Evolutionary conservation across 1,140 invertebrate species (phyloP).

Genomic region (Drosophila hydei): DNA sequence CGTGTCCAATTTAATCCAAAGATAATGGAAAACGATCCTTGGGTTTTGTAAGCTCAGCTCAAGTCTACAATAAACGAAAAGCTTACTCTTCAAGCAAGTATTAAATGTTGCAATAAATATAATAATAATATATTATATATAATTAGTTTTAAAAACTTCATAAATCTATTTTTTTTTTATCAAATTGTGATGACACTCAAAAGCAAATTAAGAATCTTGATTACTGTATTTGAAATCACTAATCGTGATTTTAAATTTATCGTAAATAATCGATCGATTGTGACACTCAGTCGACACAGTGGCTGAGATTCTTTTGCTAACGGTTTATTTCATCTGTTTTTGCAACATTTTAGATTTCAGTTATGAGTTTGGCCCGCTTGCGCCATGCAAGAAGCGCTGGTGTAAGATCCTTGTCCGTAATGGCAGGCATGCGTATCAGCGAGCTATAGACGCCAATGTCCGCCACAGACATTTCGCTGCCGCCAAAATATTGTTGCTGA

Average conservation of each 20-base stretch:
- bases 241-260: too few species aligned
- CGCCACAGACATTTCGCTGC: constrained; percentile 72
- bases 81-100: too few species aligned
- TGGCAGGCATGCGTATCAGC: constrained; percentile 71
- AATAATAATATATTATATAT: too few species aligned
- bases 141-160: too few species aligned
- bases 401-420: constrained; percentile 76
- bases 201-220: too few species aligned
- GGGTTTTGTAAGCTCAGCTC: not conserved
- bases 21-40: not conserved
- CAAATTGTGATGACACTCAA: too few species aligned
- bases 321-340: constrained; percentile 31
- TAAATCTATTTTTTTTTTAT: too few species aligned
- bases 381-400: constrained; percentile 73
- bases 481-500: constrained; percentile 77
- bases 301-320: not conserved
- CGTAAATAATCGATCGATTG: not conserved
- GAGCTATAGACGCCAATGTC: constrained; percentile 81
- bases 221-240: too few species aligned
- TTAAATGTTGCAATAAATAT: too few species aligned
- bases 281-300: not conserved
- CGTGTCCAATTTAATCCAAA: not conserved
- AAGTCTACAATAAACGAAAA: too few species aligned
- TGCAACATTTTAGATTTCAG: constrained; percentile 57
- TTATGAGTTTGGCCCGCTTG: constrained; percentile 69